Base-by-base conservation (phyloP, 2,113 vertebrate genomes). In the Zingel zingel region DNA sequence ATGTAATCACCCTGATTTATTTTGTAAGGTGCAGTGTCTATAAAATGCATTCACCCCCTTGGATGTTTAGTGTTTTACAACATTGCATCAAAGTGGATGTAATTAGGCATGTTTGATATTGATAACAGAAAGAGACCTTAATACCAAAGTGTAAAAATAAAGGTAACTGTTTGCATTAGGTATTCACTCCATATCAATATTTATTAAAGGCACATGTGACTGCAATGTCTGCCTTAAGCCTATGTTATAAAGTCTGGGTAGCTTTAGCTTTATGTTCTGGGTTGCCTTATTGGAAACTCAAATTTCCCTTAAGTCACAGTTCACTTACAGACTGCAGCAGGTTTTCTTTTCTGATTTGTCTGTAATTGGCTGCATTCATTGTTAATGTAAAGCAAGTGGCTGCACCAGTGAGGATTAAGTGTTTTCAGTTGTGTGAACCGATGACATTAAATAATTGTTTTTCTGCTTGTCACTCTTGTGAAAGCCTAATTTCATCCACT, bases 1-100 rank as follows among this genome's bases (percentile, higher is more conserved):
- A n/a, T 78, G 36, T 87, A 47, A 67, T 54, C 78, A 8, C 48
- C 5, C 45, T 47, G 3, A 59, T 74, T 77, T 68, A 66, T 81
- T 61, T 84, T 75, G n/a, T 74, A 13, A 56, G 15, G 12, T 77
- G 16, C 30, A 27, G 16, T 72, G 48, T 45, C 9, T 63, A 39
- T 50, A 30, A 77, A 68, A 21, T 71, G 3, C 48, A 33, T 62
- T 47, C 15, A 47, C 1, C 14, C n/a, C 8, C 3, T 43, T n/a
- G 3, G 4, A 30, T 68, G 43, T 82, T 47, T 48, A 33, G 7
- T 48, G 4, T 57, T n/a, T 67, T 62, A 21, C 33, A 61, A 51
- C 8, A 76, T 18, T 47, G 25, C 18, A 65, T 43, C 21, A 47
- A 3, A 54, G 23, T 12, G 15, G 10, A 15, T 63, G 45, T 56